phyloP scores from a whole-genome alignment of 64 coral and sea anemone genomes.

The Actinia equina region DNA sequence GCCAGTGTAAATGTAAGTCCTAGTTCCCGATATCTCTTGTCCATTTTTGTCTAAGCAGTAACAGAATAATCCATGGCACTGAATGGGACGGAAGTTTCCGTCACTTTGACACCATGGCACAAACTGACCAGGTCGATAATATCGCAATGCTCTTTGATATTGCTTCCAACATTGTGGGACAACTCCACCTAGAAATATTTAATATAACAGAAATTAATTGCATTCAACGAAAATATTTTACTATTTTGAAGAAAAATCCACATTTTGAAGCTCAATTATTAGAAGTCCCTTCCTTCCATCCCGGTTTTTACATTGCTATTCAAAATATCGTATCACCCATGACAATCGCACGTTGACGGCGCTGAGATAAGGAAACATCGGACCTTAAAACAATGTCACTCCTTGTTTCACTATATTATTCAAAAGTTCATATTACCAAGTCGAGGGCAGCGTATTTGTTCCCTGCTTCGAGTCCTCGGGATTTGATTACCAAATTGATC shows the following conservation, averaged over 20 bases:
- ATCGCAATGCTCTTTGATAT: conserved; percentile 46
- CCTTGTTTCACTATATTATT: too few species aligned
- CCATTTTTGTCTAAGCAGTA: conserved; percentile 72
- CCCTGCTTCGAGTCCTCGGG: conserved; percentile 33
- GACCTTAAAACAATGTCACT: too few species aligned
- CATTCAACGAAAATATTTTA: neutral
- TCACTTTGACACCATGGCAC: conserved; percentile 63
- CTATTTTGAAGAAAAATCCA: neutral
- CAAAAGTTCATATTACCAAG: conserved; percentile 20
- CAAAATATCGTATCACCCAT: too few species aligned
- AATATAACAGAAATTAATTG: neutral
- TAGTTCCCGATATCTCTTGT: conserved; percentile 56
- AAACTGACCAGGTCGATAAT: conserved; percentile 8
- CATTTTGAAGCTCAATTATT: too few species aligned
- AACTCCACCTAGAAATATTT: neutral
- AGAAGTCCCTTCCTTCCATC: too few species aligned
- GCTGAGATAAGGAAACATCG: too few species aligned
- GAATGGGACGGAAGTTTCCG: conserved; percentile 53
- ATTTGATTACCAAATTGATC: conserved; percentile 50
- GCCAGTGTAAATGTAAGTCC: conserved; percentile 54
- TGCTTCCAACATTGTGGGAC: conserved; percentile 32
- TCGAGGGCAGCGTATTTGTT: conserved; percentile 36
- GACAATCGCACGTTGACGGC: too few species aligned
- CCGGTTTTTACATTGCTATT: too few species aligned
- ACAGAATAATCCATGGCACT: conserved; percentile 60